These are phyloP conservation scores for Brenthis ino DNA, from an alignment of 2,888 invertebrate genomes.

Conservation along the genomic window DNA sequence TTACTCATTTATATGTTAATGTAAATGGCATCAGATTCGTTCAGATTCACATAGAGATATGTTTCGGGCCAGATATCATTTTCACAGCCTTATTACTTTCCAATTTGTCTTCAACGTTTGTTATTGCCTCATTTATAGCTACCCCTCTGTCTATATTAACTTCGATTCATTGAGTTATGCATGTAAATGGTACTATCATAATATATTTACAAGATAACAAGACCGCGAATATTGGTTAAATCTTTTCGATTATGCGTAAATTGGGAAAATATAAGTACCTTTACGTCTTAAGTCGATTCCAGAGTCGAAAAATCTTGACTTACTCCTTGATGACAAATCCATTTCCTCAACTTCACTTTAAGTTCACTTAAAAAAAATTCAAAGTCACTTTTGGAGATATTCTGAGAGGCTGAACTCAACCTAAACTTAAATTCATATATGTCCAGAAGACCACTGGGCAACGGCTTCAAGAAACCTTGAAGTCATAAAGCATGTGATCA, in stretches of 20 bases:
- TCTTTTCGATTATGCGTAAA: slow-evolving; percentile 8
- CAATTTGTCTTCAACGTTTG: slow-evolving; percentile 79
- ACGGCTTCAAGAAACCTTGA: slow-evolving; percentile 52
- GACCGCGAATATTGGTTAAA: background rate
- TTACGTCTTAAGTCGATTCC: slow-evolving; percentile 79
- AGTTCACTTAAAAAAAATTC: slow-evolving; percentile 36
- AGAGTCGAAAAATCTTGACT: slow-evolving; percentile 83
- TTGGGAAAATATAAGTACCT: slow-evolving; percentile 59
- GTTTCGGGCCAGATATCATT: slow-evolving; percentile 77
- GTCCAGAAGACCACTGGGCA: slow-evolving; percentile 64
- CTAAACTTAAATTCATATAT: slow-evolving; percentile 34
- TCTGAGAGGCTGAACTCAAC: slow-evolving; percentile 44
- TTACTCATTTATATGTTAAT: slow-evolving; percentile 82
- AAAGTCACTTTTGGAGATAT: slow-evolving; percentile 34
- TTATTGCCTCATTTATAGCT: slow-evolving; percentile 74
- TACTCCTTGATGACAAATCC: slow-evolving; percentile 79
- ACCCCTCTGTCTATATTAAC: slow-evolving; percentile 55
- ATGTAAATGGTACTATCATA: slow-evolving; percentile 27
- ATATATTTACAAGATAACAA: slow-evolving; percentile 15
- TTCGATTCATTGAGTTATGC: slow-evolving; percentile 34
- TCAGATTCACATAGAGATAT: slow-evolving; percentile 77
- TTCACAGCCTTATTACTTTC: slow-evolving; percentile 82
- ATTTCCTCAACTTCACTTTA: slow-evolving; percentile 57
- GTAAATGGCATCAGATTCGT: slow-evolving; percentile 66
- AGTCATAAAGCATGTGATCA: slow-evolving; percentile 78